Conservation (phyloP, 2,797 vertebrate species). For the Iguana delicatissima region DNA sequence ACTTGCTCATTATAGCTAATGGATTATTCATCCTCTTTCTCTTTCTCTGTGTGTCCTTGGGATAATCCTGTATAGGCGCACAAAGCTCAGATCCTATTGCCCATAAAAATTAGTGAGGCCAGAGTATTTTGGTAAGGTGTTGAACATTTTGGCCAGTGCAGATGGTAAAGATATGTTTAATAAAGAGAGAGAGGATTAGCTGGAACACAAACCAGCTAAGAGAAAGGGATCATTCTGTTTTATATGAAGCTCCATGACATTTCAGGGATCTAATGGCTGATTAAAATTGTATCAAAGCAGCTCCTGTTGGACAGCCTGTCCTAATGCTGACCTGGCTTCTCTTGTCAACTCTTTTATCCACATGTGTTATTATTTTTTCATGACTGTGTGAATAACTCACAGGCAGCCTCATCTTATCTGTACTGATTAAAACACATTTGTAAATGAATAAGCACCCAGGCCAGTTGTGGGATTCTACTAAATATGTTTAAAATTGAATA, state of each 20-base stretch:
- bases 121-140: slow-evolving; percentile 76
- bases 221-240: slow-evolving; percentile 79
- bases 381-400: slow-evolving; percentile 73
- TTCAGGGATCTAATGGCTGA: slow-evolving; percentile 76
- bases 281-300: slow-evolving; percentile 73
- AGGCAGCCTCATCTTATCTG: slow-evolving; percentile 70
- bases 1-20: slow-evolving; percentile 81
- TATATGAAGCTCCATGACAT: slow-evolving; percentile 80
- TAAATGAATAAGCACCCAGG: slow-evolving; percentile 76
- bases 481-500: slow-evolving; percentile 76
- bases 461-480: slow-evolving; percentile 73
- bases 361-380: slow-evolving; percentile 59
- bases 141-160: slow-evolving; percentile 79
- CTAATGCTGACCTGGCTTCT: slow-evolving; percentile 67
- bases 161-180: slow-evolving; percentile 87
- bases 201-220: slow-evolving; percentile 77
- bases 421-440: slow-evolving; percentile 72
- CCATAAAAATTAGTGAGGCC: slow-evolving; percentile 80
- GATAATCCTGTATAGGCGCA: slow-evolving; percentile 78
- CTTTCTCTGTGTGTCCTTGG: slow-evolving; percentile 75
- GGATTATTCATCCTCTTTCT: slow-evolving; percentile 77
- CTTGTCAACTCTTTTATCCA: slow-evolving; percentile 60
- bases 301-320: slow-evolving; percentile 69
- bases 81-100: slow-evolving; percentile 80
- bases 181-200: slow-evolving; percentile 82